Evolutionary conservation across 2,113 vertebrate species (phyloP), one percentile per base, ranked within the genome.

Genomic region (Asarcornis scutulata): DNA sequence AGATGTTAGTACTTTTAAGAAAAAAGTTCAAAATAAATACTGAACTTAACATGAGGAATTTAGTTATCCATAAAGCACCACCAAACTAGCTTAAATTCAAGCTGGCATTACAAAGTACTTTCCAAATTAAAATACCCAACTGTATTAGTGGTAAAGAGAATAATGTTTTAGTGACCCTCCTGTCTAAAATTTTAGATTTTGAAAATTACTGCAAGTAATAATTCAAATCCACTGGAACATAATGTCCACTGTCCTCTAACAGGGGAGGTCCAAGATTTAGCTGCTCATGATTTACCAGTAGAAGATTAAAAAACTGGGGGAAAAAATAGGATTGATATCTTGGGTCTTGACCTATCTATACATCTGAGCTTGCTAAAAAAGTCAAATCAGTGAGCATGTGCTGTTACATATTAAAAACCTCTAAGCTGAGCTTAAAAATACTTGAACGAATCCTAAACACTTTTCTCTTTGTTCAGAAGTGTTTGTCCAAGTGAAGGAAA

Each of bases 401-500:
- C 73, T 93, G 36, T 91, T 91, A 74, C n/a, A 40, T 84, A 89
- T 92, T 92, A 77, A 95, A 88, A 93, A 31, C 16, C 26, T 92
- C 63, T 94, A 95, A 94, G 20, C 18, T 84, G 81, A 96, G 34
- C 64, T 92, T 81, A 72, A 82, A 93, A 95, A 93, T 89, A 93
- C 67, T 94, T 80, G 75, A 89, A 59, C 42, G 62, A 84, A 74
- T 75, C 27, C 46, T 93, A 83, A 93, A 90, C 42, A 67, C 40
- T 93, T 83, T 91, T 53, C 23, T 79, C 36, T 76, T 80, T 88
- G 53, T 76, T 93, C 88, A 80, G 50, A 91, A 83, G 68, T 93
- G 36, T 86, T 92, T 86, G 50, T 74, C 53, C 25, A 88, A 94
- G 50, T 79, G 44, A 59, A 89, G 40, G 83, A 94, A 93, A 68